phyloP scores from a whole-genome alignment of 1,140 invertebrate genomes.

The Telenomus remus region DNA sequence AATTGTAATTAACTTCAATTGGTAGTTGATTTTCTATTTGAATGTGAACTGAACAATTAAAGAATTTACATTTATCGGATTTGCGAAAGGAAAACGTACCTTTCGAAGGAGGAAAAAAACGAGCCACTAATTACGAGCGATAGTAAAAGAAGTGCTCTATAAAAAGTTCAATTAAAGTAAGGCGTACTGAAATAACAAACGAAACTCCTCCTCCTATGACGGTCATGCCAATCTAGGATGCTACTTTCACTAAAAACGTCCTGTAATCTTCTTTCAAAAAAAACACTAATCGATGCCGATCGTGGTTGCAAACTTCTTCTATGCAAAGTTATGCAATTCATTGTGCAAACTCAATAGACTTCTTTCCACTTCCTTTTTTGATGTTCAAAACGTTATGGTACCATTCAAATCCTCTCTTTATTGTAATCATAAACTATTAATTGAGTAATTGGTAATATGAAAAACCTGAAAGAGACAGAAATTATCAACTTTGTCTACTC shows the following conservation, averaged over 20 bases:
- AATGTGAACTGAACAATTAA: too few relatives aligned
- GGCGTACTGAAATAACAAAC: slow-evolving; percentile 12
- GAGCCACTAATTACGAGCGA: slow-evolving; percentile 15
- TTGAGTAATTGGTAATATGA: too few relatives aligned
- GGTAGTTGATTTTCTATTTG: too few relatives aligned
- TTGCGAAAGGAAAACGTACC: too few relatives aligned
- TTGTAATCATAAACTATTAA: too few relatives aligned
- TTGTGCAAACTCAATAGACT: slow-evolving; percentile 6
- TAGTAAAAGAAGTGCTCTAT: slow-evolving; percentile 22
- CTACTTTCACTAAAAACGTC: slow-evolving; percentile 34
- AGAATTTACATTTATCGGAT: too few relatives aligned
- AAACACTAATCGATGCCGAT: slow-evolving; percentile 24
- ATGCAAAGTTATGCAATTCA: slow-evolving; percentile 20
- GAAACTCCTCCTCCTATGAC: slow-evolving; percentile 15
- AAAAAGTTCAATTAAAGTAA: slow-evolving; percentile 32
- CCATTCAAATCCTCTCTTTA: too few relatives aligned
- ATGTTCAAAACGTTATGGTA: not conserved
- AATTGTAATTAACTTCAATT: too few relatives aligned
- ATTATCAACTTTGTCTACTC: too few relatives aligned
- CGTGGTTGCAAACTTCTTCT: slow-evolving; percentile 21
- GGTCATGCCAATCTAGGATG: slow-evolving; percentile 29
- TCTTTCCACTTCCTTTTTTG: not conserved
- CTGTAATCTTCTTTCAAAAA: slow-evolving; percentile 14
- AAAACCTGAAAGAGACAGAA: too few relatives aligned
- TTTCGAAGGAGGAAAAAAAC: slow-evolving; percentile 2